phyloP scores from a whole-genome alignment of 2,797 vertebrate genomes.

The Mionectes olivaceus region DNA sequence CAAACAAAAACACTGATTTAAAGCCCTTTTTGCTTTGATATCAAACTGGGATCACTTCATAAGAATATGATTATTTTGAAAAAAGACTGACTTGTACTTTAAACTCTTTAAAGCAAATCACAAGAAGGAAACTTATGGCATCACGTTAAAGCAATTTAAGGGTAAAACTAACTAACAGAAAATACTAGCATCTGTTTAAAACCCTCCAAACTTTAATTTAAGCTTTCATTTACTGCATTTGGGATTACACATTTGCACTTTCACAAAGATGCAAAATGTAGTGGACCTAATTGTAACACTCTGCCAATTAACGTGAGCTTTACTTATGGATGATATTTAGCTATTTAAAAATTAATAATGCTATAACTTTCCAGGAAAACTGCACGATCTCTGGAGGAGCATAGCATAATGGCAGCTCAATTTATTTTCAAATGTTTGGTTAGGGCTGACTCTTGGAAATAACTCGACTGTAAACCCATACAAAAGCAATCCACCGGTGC shows the following conservation, averaged over 20 bases:
- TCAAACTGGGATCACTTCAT: conserved; percentile 28
- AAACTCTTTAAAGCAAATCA: conserved; percentile 20
- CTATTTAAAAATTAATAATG: neutral
- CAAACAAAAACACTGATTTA: conserved; percentile 27
- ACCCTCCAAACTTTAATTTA: neutral
- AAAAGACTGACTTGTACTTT: conserved; percentile 4
- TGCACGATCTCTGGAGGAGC: neutral
- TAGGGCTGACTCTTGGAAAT: neutral
- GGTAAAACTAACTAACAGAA: neutral
- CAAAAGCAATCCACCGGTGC: neutral
- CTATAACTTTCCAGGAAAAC: neutral
- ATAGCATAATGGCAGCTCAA: neutral
- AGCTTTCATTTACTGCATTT: neutral
- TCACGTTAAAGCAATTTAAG: neutral
- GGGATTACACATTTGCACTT: neutral
- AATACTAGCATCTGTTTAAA: neutral
- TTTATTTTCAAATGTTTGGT: neutral
- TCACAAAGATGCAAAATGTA: neutral
- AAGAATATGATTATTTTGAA: conserved; percentile 18
- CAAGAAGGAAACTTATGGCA: neutral
- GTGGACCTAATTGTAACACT: neutral
- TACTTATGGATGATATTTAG: neutral
- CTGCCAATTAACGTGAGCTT: neutral
- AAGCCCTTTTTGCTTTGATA: conserved; percentile 29
- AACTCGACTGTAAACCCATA: neutral